Conservation (phyloP, 2,888 invertebrate species). For the Iselma pallidipennis region DNA sequence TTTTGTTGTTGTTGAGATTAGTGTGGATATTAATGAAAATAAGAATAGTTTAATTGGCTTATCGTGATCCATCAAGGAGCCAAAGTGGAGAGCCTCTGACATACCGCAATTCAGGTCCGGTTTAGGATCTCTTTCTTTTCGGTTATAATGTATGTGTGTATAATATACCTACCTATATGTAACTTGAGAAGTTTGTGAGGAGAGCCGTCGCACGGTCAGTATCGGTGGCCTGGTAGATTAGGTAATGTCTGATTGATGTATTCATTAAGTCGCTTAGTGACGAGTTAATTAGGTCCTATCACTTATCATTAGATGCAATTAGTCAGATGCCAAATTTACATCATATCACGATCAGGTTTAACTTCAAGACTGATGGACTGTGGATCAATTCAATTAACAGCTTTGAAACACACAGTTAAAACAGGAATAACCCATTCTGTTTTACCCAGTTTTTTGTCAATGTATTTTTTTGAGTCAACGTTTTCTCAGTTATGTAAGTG, state of each 20-base stretch:
- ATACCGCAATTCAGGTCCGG: constrained; percentile 2
- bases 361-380: constrained; percentile 35
- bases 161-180: neutral
- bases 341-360: constrained; percentile 30
- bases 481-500: neutral
- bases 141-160: neutral
- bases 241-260: constrained; percentile 50
- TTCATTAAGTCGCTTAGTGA: constrained; percentile 49
- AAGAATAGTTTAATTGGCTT: neutral
- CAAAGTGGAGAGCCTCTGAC: neutral
- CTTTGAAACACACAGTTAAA: constrained; percentile 10
- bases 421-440: constrained; percentile 4
- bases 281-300: constrained; percentile 49
- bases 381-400: constrained; percentile 40
- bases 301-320: constrained; percentile 49
- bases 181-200: constrained; percentile 25
- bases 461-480: neutral
- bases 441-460: neutral
- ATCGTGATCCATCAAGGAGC: neutral
- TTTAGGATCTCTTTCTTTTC: neutral
- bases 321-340: constrained; percentile 46
- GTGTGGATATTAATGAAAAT: neutral
- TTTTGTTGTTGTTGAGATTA: neutral
- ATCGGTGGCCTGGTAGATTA: constrained; percentile 35
- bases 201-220: constrained; percentile 15